These are phyloP conservation scores for Parnassius smintheus DNA, from an alignment of 2,888 invertebrate genomes.

Conservation along the genomic window DNA sequence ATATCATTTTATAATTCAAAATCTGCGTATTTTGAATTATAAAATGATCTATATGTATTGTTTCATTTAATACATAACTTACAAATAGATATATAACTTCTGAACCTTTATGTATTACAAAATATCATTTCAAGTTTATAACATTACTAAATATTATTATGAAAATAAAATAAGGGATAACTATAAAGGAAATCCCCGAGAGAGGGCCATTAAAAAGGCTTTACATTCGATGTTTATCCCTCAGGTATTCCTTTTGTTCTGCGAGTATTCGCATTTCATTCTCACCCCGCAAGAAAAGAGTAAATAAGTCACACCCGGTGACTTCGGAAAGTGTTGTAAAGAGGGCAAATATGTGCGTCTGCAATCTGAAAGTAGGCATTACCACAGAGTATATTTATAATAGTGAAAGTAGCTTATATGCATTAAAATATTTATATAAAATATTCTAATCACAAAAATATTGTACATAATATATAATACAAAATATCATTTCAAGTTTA, in stretches of 20 bases:
- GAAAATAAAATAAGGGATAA: constrained; percentile 19
- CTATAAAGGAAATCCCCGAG: constrained; percentile 37
- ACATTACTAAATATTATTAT: constrained; percentile 41
- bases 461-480: not conserved
- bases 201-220: constrained; percentile 34
- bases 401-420: too few relatives aligned
- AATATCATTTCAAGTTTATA: constrained; percentile 17
- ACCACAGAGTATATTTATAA: too few relatives aligned
- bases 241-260: constrained; percentile 60
- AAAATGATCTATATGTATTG: too few relatives aligned
- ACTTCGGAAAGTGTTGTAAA: constrained; percentile 39
- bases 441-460: too few relatives aligned
- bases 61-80: too few relatives aligned
- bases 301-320: constrained; percentile 64
- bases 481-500: not conserved
- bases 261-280: constrained; percentile 53
- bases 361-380: too few relatives aligned
- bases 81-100: not conserved
- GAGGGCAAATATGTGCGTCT: not conserved
- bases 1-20: too few relatives aligned
- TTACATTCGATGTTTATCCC: constrained; percentile 41
- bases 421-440: too few relatives aligned
- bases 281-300: constrained; percentile 50
- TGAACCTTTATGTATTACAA: not conserved
- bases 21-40: too few relatives aligned